Evolutionary conservation across 2,888 invertebrate genomes (phyloP), one percentile per base, ranked within the genome.

Genomic region (Hyppa rectilinea): DNA sequence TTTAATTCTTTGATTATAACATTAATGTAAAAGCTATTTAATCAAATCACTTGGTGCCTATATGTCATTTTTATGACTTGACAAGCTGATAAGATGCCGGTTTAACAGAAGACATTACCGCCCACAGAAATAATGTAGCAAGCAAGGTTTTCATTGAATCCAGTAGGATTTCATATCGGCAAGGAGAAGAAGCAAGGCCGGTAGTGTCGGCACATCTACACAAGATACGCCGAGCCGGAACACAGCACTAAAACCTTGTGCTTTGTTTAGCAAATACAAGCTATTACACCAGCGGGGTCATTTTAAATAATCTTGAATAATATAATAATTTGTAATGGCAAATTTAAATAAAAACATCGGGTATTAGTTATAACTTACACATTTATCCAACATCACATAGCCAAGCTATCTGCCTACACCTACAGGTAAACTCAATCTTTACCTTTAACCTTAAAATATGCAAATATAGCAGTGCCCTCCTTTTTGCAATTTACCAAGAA

Each of bases 361-460:
- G 34, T 47, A 47, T 63, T 52, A n/a, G n/a, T n/a, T n/a, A 26
- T 20, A 52, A 68, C n/a, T n/a, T 49, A 58, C 36, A 71, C 9
- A 66, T 70, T 63, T 45, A 71, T 71, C 66, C 60, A 60, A 70
- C 53, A 63, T 60, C 47, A 63, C 61, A 50, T 4, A 53, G 43
- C 17, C 36, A 59, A 71, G 56, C 59, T 56, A 73, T 75, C 68
- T 56, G 34, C 59, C 59, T 67, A 40, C 71, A 74, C 64, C 60
- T 75, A 70, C 76, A 76, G 84, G 80, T 78, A 77, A 85, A 83
- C 31, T 72, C 75, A 73, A 72, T 80, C 52, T 85, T 85, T 85
- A 80, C 76, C 82, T 85, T 83, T 82, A 82, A 82, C 85, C 84
- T 83, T 83, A 80, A 65, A 74, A 71, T 81, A 84, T 84, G 85